Conservation (phyloP, 2,888 invertebrate species). For the Andrena minutula region DNA sequence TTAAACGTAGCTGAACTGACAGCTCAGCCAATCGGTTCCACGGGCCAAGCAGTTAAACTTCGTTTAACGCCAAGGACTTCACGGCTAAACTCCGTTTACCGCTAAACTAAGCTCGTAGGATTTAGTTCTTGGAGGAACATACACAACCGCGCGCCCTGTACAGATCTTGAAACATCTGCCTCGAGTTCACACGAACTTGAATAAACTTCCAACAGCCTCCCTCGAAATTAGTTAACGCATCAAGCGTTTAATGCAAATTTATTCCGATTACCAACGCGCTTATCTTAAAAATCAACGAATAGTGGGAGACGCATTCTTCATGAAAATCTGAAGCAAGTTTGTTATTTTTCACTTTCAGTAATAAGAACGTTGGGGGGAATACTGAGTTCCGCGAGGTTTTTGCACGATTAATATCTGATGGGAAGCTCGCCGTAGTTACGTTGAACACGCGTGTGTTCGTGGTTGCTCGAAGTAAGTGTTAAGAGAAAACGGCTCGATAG, state of each 20-base stretch:
- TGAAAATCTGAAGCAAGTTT: too few relatives aligned
- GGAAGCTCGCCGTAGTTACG: background rate
- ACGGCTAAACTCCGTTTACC: slow-evolving; percentile 45
- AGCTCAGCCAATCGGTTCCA: slow-evolving; percentile 34
- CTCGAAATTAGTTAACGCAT: slow-evolving; percentile 23
- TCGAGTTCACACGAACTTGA: slow-evolving; percentile 21
- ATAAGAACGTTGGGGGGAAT: background rate
- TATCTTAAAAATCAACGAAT: too few relatives aligned
- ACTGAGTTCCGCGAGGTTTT: background rate
- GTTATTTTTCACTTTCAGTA: too few relatives aligned
- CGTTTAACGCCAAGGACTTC: slow-evolving; percentile 47
- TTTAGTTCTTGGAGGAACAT: slow-evolving; percentile 42
- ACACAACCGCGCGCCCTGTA: slow-evolving; percentile 38
- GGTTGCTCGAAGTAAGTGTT: background rate
- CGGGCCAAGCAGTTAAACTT: slow-evolving; percentile 42
- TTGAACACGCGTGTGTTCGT: background rate
- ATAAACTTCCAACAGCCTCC: slow-evolving; percentile 29
- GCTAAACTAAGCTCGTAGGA: slow-evolving; percentile 37
- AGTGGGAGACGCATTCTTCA: too few relatives aligned
- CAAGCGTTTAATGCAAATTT: slow-evolving; percentile 18
- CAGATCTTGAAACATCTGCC: slow-evolving; percentile 50
- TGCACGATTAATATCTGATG: background rate
- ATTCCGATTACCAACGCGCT: background rate
- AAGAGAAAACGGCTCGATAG: slow-evolving; percentile 6
- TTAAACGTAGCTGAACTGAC: slow-evolving; percentile 52